Percentiles rank a stretch among this genome's conserved stretches.
phyloP scores from a whole-genome alignment of 2,888 invertebrate genomes.

The Chrysolina americana region DNA sequence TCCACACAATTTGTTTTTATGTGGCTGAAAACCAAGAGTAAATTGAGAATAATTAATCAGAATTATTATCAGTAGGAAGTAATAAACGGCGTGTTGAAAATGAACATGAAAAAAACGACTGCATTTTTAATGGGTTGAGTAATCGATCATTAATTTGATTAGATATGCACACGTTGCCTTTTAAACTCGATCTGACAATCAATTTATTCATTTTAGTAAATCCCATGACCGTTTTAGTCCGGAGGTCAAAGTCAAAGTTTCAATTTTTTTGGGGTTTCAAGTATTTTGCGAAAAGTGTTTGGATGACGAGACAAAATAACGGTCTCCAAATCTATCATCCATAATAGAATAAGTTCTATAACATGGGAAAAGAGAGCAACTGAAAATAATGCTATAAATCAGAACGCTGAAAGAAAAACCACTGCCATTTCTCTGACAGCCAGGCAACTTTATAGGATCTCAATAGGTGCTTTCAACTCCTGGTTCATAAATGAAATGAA shows the following conservation, averaged over 20 bases:
- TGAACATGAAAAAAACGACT: constrained; percentile 10
- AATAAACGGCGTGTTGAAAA: constrained; percentile 14
- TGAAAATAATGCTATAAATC: no score
- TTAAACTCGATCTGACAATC: constrained; percentile 49
- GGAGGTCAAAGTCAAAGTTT: background rate
- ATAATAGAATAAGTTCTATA: no score
- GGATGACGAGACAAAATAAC: no score
- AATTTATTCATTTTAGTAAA: constrained; percentile 53
- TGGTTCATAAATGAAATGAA: no score
- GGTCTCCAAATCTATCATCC: no score
- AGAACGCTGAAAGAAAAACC: no score
- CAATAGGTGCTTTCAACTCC: no score
- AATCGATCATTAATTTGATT: constrained; percentile 10
- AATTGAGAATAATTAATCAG: constrained; percentile 19
- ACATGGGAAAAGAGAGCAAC: no score
- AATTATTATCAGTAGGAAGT: constrained; percentile 12
- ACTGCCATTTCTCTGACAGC: no score
- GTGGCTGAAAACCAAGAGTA: constrained; percentile 7
- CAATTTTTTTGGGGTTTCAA: background rate
- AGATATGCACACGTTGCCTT: constrained; percentile 49
- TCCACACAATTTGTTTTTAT: constrained; percentile 1
- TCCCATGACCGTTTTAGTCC: constrained; percentile 37
- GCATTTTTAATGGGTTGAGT: background rate
- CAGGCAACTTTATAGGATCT: no score
- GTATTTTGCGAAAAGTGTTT: no score